Conservation (phyloP, 2,888 invertebrate species). For the Slavum lentiscoides region DNA sequence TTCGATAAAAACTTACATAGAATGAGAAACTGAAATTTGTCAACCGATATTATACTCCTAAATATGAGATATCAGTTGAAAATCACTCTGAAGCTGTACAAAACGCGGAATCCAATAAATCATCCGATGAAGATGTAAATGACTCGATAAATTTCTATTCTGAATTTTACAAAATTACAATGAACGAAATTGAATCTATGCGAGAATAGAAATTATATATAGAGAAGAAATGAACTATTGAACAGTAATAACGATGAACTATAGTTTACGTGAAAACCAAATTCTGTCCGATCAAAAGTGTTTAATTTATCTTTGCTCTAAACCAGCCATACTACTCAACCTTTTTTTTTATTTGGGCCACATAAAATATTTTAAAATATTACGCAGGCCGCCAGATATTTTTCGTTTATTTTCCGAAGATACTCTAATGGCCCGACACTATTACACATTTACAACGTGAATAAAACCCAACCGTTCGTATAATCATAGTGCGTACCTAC, state of each 20-base stretch:
- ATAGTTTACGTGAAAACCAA: slow-evolving; percentile 6
- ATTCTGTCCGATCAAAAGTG: neutral
- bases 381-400: no score
- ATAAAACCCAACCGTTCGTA: no score
- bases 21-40: neutral
- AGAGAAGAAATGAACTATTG: neutral
- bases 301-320: neutral
- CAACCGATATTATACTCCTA: slow-evolving; percentile 26
- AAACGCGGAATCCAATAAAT: neutral
- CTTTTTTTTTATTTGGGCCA: no score
- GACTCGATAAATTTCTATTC: neutral
- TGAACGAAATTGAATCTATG: slow-evolving; percentile 21
- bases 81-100: neutral
- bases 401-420: no score
- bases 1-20: slow-evolving; percentile 29
- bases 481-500: no score
- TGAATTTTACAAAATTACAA: slow-evolving; percentile 21
- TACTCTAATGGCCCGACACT: no score
- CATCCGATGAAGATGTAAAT: neutral
- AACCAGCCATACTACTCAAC: no score
- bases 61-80: neutral
- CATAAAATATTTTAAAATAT: no score
- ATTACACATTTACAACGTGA: no score
- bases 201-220: slow-evolving; percentile 33
- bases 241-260: slow-evolving; percentile 4